These are phyloP conservation scores for Panopea generosa DNA, from an alignment of 2,888 invertebrate genomes.

Conservation along the genomic window DNA sequence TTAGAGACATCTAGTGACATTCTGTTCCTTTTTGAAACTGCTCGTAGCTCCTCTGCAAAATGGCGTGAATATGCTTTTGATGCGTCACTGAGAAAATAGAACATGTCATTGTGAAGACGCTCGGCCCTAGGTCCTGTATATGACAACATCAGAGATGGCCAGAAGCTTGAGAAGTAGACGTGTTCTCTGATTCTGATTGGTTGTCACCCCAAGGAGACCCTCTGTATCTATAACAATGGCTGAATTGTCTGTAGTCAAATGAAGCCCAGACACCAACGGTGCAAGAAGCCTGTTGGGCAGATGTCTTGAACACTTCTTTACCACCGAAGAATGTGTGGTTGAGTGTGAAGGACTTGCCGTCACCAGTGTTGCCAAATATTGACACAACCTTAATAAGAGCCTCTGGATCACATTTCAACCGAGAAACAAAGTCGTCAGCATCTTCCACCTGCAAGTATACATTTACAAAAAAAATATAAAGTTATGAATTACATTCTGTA, in stretches of 20 bases:
- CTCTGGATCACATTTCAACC: constrained; percentile 81
- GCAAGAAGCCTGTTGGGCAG: constrained; percentile 89
- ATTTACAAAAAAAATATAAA: constrained; percentile 16
- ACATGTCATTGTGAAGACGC: constrained; percentile 91
- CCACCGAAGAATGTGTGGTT: constrained; percentile 91
- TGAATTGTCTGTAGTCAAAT: constrained; percentile 88
- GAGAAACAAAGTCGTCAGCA: constrained; percentile 81
- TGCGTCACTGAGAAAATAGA: constrained; percentile 90
- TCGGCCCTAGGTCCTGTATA: constrained; percentile 92
- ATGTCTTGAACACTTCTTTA: constrained; percentile 89
- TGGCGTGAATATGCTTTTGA: constrained; percentile 91
- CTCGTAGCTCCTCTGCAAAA: constrained; percentile 87
- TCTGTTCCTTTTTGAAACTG: constrained; percentile 85
- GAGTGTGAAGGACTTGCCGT: constrained; percentile 92
- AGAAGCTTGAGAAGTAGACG: constrained; percentile 91
- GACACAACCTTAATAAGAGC: constrained; percentile 90
- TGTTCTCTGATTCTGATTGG: constrained; percentile 89
- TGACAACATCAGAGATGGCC: constrained; percentile 93
- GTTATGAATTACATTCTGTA: background rate
- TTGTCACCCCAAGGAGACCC: constrained; percentile 89
- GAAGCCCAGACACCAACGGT: constrained; percentile 93
- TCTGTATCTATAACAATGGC: constrained; percentile 92
- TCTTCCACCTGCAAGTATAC: constrained; percentile 80
- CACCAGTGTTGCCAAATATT: constrained; percentile 94
- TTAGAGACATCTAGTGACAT: constrained; percentile 86